A percentile compares a stretch with the other conserved stretches of the same genome.
These are phyloP conservation scores for Drosophila navojoa DNA, from an alignment of 1,140 invertebrate genomes.

Conservation along the genomic window DNA sequence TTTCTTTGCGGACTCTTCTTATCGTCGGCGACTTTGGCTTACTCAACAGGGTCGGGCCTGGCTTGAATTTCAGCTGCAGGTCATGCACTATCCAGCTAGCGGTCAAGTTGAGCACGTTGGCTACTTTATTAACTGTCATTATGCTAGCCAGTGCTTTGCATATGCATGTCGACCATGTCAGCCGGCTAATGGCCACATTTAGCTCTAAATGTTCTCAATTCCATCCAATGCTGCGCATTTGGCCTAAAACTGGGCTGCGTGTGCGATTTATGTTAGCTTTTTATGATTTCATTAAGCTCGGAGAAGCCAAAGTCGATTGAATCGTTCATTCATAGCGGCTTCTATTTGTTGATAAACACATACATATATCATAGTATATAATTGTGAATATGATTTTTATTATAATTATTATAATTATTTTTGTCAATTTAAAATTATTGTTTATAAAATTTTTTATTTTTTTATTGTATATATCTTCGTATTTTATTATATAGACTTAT, in stretches of 20 bases:
- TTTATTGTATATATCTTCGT: too few species aligned
- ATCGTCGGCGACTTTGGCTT: slow-evolving; percentile 32
- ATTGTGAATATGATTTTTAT: too few species aligned
- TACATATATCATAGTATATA: too few species aligned
- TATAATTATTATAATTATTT: too few species aligned
- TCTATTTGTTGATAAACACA: too few species aligned
- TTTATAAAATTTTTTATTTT: too few species aligned
- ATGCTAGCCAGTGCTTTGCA: background rate
- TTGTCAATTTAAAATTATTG: too few species aligned
- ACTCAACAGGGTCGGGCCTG: slow-evolving; percentile 32
- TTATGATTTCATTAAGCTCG: too few species aligned
- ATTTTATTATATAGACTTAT: too few species aligned
- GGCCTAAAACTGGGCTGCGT: background rate
- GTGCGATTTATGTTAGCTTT: background rate
- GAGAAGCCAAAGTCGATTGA: too few species aligned
- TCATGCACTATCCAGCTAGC: slow-evolving; percentile 56
- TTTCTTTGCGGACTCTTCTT: slow-evolving; percentile 18
- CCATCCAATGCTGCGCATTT: slow-evolving; percentile 7
- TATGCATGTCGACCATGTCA: slow-evolving; percentile 29
- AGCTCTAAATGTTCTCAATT: slow-evolving; percentile 53
- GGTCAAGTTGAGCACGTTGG: slow-evolving; percentile 67
- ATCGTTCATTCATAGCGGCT: too few species aligned
- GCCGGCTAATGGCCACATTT: slow-evolving; percentile 51
- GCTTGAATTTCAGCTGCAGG: slow-evolving; percentile 32
- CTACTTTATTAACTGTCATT: slow-evolving; percentile 22